Base-by-base conservation (phyloP, 2,113 vertebrate genomes). In the Gymnocephalus cernua region DNA sequence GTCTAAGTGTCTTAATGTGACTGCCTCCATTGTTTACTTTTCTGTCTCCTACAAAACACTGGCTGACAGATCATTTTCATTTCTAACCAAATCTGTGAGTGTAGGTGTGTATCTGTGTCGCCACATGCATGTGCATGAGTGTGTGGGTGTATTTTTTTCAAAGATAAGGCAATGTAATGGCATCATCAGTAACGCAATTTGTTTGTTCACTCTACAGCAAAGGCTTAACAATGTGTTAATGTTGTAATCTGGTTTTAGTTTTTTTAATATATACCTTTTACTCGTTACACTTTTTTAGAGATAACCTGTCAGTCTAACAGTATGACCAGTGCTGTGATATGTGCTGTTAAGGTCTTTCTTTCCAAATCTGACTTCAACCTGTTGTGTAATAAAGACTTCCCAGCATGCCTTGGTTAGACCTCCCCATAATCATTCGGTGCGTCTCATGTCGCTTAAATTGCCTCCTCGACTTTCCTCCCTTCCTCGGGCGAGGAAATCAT, bases 1-100 rank as follows among this genome's bases (percentile, higher is more conserved):
- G 86, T 85, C 90, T 93, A 92, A 94, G 88, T 92, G 92, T 92
- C 86, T 92, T 89, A 89, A 93, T 92, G 88, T 63, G 78, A 90
- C 85, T 65, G 80, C 85, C 81, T 81, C 77, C 77, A 80, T 80
- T 91, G 89, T 90, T 92, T 93, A 88, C 90, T 85, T 88, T 88
- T 88, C 76, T 83, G 86, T 90, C 80, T 89, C 66, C 63, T 35
- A 45, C 59, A 79, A 88, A 90, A 76, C 61, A 83, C 50, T 35
- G 65, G 70, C 84, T 91, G 84, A 87, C 54, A 58, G 88, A 92
- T 91, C 66, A 54, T 83, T 90, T 90, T 88, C 87, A 91, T 92
- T 90, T 84, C 70, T 77, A 83, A n/a, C 79, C 48, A 64, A 54
- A 69, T 63, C 61, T 44, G 51, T 29, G 38, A 50, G 63, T 12